A percentile compares a stretch with the other conserved stretches of the same genome.
phyloP scores from a whole-genome alignment of 2,113 vertebrate genomes.

The Casuarius casuarius region DNA sequence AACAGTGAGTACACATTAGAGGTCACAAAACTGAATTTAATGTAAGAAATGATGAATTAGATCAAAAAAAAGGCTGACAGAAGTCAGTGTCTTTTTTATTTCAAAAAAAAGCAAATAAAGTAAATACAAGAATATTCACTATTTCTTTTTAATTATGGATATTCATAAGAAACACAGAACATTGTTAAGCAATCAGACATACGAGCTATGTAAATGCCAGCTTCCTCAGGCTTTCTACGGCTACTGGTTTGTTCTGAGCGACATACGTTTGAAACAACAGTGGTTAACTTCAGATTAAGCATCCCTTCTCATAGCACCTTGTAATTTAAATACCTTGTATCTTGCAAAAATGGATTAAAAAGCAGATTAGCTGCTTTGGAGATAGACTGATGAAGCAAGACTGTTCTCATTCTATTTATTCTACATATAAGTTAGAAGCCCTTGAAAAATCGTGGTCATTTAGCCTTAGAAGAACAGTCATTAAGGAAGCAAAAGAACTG shows the following conservation, averaged over 20 bases:
- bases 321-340: constrained; percentile 55
- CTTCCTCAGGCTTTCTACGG: constrained; percentile 56
- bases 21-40: neutral
- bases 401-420: neutral
- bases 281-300: constrained; percentile 56
- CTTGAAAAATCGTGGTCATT: neutral
- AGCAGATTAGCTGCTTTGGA: neutral
- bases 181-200: constrained; percentile 58
- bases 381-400: neutral
- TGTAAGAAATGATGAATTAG: constrained; percentile 24
- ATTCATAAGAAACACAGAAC: constrained; percentile 44
- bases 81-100: constrained; percentile 31
- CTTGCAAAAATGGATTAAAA: constrained; percentile 42
- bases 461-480: neutral
- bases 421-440: neutral
- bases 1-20: neutral
- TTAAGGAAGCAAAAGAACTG: neutral
- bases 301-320: constrained; percentile 34
- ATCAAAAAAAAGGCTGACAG: neutral
- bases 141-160: constrained; percentile 37
- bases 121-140: constrained; percentile 31
- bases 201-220: constrained; percentile 52
- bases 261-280: constrained; percentile 66
- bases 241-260: constrained; percentile 45
- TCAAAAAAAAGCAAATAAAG: constrained; percentile 59